Conservation (phyloP, 1,140 invertebrate species). For the Druon quercuslanigerum region DNA sequence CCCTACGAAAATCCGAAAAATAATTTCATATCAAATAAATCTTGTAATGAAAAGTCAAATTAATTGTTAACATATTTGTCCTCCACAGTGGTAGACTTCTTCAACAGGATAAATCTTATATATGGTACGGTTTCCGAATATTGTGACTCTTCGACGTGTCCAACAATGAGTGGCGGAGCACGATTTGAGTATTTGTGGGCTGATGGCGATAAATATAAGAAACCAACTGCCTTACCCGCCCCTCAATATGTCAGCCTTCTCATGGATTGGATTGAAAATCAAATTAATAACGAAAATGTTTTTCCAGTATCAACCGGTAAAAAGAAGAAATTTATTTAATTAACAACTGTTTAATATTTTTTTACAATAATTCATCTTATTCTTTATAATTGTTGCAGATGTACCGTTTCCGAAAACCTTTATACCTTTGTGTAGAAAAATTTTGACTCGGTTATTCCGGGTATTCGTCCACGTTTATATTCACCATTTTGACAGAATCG, state of each 20-base stretch:
- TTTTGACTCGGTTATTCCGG: conserved; percentile 92
- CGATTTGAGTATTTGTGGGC: conserved; percentile 96
- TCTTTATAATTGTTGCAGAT: conserved; percentile 77
- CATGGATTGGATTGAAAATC: conserved; percentile 96
- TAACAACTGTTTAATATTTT: conserved; percentile 27
- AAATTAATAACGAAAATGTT: conserved; percentile 93
- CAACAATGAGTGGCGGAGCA: conserved; percentile 93
- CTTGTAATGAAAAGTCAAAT: too few species aligned
- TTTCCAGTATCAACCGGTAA: conserved; percentile 88
- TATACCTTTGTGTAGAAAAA: conserved; percentile 87
- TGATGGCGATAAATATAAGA: conserved; percentile 91
- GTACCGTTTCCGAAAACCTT: conserved; percentile 94
- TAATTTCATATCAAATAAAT: too few species aligned
- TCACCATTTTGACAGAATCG: conserved; percentile 95
- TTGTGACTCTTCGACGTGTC: conserved; percentile 90
- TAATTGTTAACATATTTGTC: conserved; percentile 38
- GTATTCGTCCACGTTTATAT: conserved; percentile 99
- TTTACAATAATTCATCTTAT: conserved; percentile 9
- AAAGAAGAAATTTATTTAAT: conserved; percentile 19
- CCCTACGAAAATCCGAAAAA: too few species aligned
- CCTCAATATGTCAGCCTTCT: conserved; percentile 90
- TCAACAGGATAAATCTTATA: conserved; percentile 96
- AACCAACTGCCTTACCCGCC: conserved; percentile 91
- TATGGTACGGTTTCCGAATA: conserved; percentile 93
- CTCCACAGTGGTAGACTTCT: conserved; percentile 93